These are phyloP conservation scores for Macropus fuliginosus DNA, from an alignment of 2,797 vertebrate genomes.

Conservation along the genomic window DNA sequence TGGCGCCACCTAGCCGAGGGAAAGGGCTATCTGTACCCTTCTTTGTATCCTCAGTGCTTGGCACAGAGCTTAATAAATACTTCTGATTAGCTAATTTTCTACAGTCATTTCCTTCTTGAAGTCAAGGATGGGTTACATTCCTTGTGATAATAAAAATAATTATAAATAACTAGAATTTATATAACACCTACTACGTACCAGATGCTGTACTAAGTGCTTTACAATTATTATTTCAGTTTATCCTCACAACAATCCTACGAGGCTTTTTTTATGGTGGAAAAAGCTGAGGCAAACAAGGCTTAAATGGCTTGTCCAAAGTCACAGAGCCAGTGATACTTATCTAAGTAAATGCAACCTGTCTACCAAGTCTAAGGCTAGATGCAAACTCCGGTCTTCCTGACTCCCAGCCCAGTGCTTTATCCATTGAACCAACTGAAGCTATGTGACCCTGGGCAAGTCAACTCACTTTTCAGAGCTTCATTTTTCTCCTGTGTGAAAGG, in stretches of 20 bases:
- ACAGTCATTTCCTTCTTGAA: not conserved
- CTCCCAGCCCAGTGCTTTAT: not conserved
- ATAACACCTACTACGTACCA: not conserved
- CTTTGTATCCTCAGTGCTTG: too few species aligned
- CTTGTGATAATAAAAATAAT: not conserved
- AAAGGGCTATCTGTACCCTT: too few species aligned
- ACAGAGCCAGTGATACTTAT: not conserved
- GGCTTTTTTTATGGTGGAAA: not conserved
- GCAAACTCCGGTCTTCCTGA: not conserved
- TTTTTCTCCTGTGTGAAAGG: not conserved
- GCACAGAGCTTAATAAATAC: too few species aligned
- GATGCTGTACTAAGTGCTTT: not conserved
- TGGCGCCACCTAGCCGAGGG: not conserved
- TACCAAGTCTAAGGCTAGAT: not conserved
- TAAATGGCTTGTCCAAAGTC: not conserved
- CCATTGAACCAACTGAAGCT: not conserved
- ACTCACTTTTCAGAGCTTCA: not conserved
- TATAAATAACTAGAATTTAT: not conserved
- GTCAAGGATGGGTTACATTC: not conserved
- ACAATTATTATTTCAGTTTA: not conserved
- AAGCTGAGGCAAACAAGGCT: not conserved
- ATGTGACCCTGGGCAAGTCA: not conserved
- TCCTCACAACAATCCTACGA: not conserved
- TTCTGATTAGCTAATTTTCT: too few species aligned
- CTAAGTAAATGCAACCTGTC: too few species aligned